phyloP scores from a whole-genome alignment of 2,113 vertebrate genomes.

The Osmerus mordax region DNA sequence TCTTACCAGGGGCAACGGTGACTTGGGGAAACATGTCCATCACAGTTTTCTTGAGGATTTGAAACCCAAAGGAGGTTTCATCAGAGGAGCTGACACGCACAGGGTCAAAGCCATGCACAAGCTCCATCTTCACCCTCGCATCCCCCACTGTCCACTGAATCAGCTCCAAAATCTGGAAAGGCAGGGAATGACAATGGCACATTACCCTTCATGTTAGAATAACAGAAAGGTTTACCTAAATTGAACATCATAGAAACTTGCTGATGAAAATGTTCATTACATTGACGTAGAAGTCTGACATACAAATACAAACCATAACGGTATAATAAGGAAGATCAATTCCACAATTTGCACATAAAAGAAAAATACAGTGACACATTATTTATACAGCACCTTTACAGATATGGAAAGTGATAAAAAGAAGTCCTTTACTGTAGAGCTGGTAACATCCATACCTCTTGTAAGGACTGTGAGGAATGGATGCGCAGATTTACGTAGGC shows the following conservation, averaged over 20 bases:
- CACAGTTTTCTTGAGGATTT: conserved; percentile 83
- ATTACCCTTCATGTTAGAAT: neutral
- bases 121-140: conserved; percentile 79
- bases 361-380: no score
- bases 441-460: conserved; percentile 73
- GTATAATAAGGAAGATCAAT: no score
- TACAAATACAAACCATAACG: no score
- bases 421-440: no score
- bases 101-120: conserved; percentile 79
- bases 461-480: conserved; percentile 81
- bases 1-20: conserved; percentile 81
- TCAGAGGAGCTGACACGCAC: conserved; percentile 81
- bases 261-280: no score
- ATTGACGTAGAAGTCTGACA: no score
- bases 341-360: no score
- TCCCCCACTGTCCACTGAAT: conserved; percentile 77
- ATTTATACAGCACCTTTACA: no score
- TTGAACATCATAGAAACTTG: no score
- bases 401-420: no score
- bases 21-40: conserved; percentile 83
- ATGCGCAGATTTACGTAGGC: conserved; percentile 85
- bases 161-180: conserved; percentile 77
- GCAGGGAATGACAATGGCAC: neutral
- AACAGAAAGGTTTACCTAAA: neutral
- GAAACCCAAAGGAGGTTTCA: conserved; percentile 80